Conservation (phyloP, 2,888 invertebrate species). For the Eueremaeus valkanovi region DNA sequence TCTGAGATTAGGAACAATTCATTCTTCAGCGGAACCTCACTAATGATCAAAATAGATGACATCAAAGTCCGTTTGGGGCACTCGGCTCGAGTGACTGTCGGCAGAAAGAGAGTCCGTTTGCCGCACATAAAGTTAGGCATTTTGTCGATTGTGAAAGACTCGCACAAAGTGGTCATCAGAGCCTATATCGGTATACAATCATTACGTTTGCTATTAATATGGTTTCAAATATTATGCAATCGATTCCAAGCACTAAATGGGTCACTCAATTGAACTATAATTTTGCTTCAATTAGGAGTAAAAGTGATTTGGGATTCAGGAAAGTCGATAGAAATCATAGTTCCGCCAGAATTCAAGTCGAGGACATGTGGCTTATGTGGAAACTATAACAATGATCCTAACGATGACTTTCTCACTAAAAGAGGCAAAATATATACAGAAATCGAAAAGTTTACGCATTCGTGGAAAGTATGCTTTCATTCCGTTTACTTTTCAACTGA, state of each 20-base stretch:
- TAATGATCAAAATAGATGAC: conserved; percentile 57
- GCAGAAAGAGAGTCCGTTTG: conserved; percentile 67
- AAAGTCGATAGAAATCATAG: conserved; percentile 78
- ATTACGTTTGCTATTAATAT: too few relatives aligned
- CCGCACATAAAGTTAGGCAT: conserved; percentile 60
- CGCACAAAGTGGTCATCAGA: conserved; percentile 53
- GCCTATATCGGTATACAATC: conserved; percentile 50
- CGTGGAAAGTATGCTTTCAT: conserved; percentile 68
- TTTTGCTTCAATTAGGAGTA: conserved; percentile 58
- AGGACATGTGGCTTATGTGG: conserved; percentile 86
- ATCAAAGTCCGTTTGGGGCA: conserved; percentile 79
- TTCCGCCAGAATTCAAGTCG: conserved; percentile 69
- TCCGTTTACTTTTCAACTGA: background rate
- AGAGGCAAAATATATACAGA: conserved; percentile 61
- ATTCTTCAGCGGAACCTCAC: conserved; percentile 7
- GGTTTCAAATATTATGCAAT: too few relatives aligned
- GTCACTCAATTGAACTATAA: background rate
- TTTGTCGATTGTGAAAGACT: conserved; percentile 57
- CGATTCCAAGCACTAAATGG: too few relatives aligned
- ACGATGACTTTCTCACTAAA: conserved; percentile 67
- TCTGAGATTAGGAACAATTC: conserved; percentile 59
- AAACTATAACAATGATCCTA: conserved; percentile 79
- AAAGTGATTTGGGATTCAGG: conserved; percentile 88
- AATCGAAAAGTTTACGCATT: conserved; percentile 69
- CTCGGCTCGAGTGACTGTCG: conserved; percentile 68